A percentile compares a stretch with the other conserved stretches of the same genome.
These are phyloP conservation scores for Toxotes jaculatrix DNA, from an alignment of 2,113 vertebrate species.

Conservation along the genomic window DNA sequence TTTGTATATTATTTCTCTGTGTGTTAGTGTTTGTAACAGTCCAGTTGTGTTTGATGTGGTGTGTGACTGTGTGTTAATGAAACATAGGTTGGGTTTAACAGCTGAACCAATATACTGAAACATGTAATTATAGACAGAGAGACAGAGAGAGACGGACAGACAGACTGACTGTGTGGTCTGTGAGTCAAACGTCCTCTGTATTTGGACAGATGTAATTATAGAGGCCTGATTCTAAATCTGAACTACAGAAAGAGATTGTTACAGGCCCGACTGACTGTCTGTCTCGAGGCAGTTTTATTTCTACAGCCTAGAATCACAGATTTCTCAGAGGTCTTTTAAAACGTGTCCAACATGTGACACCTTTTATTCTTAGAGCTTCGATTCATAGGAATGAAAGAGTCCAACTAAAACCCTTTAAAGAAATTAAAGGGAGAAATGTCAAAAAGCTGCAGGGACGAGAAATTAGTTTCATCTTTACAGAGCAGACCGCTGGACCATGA, in stretches of 20 bases:
- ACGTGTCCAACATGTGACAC: background rate
- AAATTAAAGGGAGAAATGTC: background rate
- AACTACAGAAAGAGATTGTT: conserved; percentile 27
- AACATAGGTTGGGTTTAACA: background rate
- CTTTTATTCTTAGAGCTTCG: background rate
- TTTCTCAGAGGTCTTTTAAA: background rate
- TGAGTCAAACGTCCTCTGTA: conserved; percentile 17
- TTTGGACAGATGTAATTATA: conserved; percentile 57
- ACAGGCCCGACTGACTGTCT: background rate
- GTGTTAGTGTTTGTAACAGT: background rate
- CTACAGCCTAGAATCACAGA: background rate
- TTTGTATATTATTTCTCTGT: background rate
- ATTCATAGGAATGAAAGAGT: background rate
- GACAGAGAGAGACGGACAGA: no score
- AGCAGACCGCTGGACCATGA: background rate
- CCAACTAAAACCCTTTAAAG: no score
- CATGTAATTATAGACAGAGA: conserved; percentile 49
- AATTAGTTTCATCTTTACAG: background rate
- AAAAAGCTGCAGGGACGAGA: background rate
- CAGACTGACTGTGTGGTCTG: conserved; percentile 35
- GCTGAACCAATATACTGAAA: conserved; percentile 13
- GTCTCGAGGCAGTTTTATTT: conserved; percentile 13
- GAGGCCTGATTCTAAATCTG: conserved; percentile 48
- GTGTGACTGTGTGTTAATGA: background rate
- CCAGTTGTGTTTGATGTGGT: background rate